Evolutionary conservation across 2,888 invertebrate species (phyloP).

Genomic region (Bugula neritina): DNA sequence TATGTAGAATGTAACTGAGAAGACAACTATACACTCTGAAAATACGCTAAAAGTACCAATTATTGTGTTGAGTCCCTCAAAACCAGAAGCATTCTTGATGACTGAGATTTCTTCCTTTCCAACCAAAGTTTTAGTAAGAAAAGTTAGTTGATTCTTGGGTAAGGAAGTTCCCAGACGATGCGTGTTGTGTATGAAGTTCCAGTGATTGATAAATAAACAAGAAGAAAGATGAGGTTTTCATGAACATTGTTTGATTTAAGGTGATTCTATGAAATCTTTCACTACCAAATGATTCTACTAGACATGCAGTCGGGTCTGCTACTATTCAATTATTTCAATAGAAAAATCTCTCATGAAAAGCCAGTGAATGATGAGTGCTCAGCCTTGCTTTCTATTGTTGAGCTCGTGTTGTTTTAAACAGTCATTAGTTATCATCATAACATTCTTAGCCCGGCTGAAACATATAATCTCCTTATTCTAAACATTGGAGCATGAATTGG

Average conservation of each 20-base stretch:
- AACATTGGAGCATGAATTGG: not conserved
- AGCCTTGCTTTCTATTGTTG: slow-evolving; percentile 1
- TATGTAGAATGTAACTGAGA: too few relatives aligned
- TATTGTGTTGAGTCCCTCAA: too few relatives aligned
- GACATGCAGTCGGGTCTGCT: not conserved
- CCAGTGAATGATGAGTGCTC: not conserved
- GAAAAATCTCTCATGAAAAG: not conserved
- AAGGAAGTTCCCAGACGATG: too few relatives aligned
- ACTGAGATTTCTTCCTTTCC: too few relatives aligned
- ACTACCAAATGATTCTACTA: not conserved
- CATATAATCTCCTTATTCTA: not conserved
- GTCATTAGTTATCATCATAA: slow-evolving; percentile 25
- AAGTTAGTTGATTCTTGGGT: too few relatives aligned
- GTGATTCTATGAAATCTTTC: not conserved
- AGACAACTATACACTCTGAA: too few relatives aligned
- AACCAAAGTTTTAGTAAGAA: too few relatives aligned
- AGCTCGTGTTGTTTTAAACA: slow-evolving; percentile 1
- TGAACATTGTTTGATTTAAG: not conserved
- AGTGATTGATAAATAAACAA: too few relatives aligned
- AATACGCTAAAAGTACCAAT: too few relatives aligned
- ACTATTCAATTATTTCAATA: slow-evolving; percentile 16
- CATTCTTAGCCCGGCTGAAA: not conserved
- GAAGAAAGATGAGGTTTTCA: too few relatives aligned
- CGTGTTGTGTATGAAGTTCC: too few relatives aligned
- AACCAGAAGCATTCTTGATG: too few relatives aligned